Base-by-base conservation (phyloP, 2,888 invertebrate genomes). In the Apotomis capreana region DNA sequence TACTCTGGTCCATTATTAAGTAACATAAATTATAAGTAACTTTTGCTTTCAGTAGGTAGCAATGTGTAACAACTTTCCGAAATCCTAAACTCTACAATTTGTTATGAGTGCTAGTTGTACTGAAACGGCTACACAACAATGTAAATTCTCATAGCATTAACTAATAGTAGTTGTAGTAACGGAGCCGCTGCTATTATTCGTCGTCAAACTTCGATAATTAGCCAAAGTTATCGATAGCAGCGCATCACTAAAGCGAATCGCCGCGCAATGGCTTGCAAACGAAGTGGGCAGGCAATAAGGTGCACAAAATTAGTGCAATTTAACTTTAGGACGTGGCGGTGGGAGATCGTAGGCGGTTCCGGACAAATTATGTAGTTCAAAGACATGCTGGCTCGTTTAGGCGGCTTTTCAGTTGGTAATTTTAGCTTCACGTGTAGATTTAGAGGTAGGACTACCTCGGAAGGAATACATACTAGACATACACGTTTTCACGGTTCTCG, bases 261-360 rank as follows among this genome's bases (percentile, higher is more conserved):
- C 83, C 81, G 83, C 84, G 88, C 86, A 87, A 79, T 83, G 81
- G 85, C 84, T 89, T 87, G 85, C 80, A 85, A 87, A 84, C 78
- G 85, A 83, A 86, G 86, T 86, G 84, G 82, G 78, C 74, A 77
- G 77, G 89, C 88, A 90, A 87, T 89, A 89, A 89, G 89, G 87
- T 91, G 87, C 87, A 83, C 87, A 89, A 91, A 26, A 92, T 91
- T 89, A 91, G 88, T 87, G 87, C 87, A 89, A 91, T 91, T 92
- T 92, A 88, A 90, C 91, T 89, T 91, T 86, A 84, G 86, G 87
- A 87, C 84, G 84, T 88, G 85, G 88, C 82, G 82, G 81, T 81
- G 64, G 51, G 58, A 13, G 52, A 62, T 62, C 40, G 58, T 52
- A 68, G 57, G 61, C 65, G 46, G 63, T 62, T 58, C 26, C 13